Percentiles rank a stretch among this genome's conserved stretches.
phyloP scores from a whole-genome alignment of 2,888 invertebrate genomes.

The Cacoxenus indagator region DNA sequence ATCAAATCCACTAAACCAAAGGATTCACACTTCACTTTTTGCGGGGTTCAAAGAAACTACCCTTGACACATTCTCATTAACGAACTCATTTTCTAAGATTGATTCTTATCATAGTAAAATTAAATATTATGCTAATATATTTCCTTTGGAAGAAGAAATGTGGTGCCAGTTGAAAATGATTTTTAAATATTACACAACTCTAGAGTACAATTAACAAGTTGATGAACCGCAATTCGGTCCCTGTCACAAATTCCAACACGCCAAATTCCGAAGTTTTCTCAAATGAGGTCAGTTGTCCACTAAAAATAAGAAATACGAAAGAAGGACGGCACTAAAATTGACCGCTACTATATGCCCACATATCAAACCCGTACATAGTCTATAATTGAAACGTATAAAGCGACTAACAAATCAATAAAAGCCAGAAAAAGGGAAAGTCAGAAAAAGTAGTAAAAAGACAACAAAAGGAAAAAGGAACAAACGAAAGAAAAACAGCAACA shows the following conservation, averaged over 20 bases:
- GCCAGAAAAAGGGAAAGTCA: conserved; percentile 36
- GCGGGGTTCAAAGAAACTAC: too few species aligned
- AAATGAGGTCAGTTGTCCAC: background rate
- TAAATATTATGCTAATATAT: too few species aligned
- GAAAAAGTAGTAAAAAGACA: conserved; percentile 12
- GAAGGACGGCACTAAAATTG: background rate
- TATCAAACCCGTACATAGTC: background rate
- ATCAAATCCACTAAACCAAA: too few species aligned
- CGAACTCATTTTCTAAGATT: too few species aligned
- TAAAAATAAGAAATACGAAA: background rate
- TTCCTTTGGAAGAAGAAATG: too few species aligned
- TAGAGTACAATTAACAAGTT: too few species aligned
- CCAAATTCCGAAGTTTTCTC: background rate
- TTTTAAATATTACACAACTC: too few species aligned
- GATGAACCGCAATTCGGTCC: too few species aligned
- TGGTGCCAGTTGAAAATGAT: too few species aligned
- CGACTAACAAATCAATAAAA: conserved; percentile 51
- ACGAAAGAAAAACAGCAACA: background rate
- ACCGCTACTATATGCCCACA: background rate
- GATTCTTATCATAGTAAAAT: too few species aligned
- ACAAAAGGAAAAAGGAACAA: background rate
- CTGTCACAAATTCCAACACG: background rate
- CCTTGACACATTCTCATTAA: too few species aligned
- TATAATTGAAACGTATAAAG: background rate
- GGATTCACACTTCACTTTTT: too few species aligned